These are phyloP conservation scores for Bolinopsis microptera DNA, from an alignment of 37 sponge, comb jelly and placozoan genomes.

Conservation along the genomic window DNA sequence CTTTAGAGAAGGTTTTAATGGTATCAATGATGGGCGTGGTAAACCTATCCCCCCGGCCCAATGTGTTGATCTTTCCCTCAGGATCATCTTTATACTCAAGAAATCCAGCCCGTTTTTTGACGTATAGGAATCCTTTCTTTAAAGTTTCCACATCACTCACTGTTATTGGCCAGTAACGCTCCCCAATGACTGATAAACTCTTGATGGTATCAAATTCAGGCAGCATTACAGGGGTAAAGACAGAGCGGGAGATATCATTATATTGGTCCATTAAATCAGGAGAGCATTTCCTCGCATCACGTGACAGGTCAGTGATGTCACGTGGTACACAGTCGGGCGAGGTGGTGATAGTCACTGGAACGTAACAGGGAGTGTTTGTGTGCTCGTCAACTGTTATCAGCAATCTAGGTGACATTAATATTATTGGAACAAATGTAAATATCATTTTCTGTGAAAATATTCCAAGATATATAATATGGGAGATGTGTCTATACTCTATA, in stretches of 20 bases:
- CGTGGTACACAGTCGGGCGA: background rate
- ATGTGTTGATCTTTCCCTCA: constrained; percentile 45
- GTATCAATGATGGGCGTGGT: background rate
- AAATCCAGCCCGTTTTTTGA: constrained; percentile 33
- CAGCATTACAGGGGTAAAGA: constrained; percentile 57
- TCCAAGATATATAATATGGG: too few relatives aligned
- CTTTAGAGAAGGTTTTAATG: constrained; percentile 16
- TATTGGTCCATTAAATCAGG: background rate
- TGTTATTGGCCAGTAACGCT: constrained; percentile 71
- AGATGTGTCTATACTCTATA: too few relatives aligned
- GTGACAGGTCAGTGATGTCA: background rate
- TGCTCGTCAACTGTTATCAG: constrained; percentile 74
- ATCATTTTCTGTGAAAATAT: too few relatives aligned
- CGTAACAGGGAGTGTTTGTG: constrained; percentile 69
- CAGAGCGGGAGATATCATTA: background rate
- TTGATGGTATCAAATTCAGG: constrained; percentile 60
- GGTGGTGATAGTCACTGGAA: constrained; percentile 70
- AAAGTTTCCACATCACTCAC: constrained; percentile 60
- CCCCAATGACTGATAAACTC: constrained; percentile 70
- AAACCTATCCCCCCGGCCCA: constrained; percentile 39
- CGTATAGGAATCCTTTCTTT: constrained; percentile 35
- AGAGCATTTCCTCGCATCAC: background rate
- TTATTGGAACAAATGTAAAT: too few relatives aligned
- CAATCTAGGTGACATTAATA: constrained; percentile 52
- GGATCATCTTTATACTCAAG: constrained; percentile 43